Percentiles rank a stretch among this genome's conserved stretches.
phyloP scores from a whole-genome alignment of 2,888 invertebrate genomes.

The Reticulitermes lucifugus region DNA sequence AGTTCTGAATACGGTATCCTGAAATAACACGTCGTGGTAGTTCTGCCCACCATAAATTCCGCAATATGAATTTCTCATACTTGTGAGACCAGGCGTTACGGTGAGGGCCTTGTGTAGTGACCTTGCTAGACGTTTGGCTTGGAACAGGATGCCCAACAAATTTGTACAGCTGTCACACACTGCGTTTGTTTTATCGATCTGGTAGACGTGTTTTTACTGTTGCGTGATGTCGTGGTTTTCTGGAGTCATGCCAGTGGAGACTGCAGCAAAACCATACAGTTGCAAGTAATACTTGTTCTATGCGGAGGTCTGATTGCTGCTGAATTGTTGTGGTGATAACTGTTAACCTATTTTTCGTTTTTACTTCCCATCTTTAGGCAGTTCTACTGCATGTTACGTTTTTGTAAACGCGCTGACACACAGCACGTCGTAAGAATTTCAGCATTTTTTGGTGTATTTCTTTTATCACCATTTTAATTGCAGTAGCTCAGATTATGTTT shows the following conservation, averaged over 20 bases:
- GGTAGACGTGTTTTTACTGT: background rate
- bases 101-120: background rate
- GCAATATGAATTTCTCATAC: too few relatives aligned
- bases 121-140: background rate
- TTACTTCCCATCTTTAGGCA: background rate
- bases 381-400: too few relatives aligned
- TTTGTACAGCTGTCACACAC: background rate
- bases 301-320: background rate
- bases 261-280: background rate
- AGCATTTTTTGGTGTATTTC: too few relatives aligned
- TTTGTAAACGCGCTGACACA: too few relatives aligned
- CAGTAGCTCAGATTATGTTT: too few relatives aligned
- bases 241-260: background rate
- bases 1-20: too few relatives aligned
- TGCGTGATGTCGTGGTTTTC: constrained; percentile 3
- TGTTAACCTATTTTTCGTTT: background rate
- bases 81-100: too few relatives aligned
- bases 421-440: too few relatives aligned
- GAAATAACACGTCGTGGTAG: too few relatives aligned
- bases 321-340: background rate
- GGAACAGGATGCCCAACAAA: background rate
- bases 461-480: too few relatives aligned
- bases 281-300: background rate
- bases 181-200: background rate
- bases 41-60: too few relatives aligned